These are phyloP conservation scores for Melanerpes formicivorus DNA, from an alignment of 2,113 vertebrate species.

Conservation along the genomic window DNA sequence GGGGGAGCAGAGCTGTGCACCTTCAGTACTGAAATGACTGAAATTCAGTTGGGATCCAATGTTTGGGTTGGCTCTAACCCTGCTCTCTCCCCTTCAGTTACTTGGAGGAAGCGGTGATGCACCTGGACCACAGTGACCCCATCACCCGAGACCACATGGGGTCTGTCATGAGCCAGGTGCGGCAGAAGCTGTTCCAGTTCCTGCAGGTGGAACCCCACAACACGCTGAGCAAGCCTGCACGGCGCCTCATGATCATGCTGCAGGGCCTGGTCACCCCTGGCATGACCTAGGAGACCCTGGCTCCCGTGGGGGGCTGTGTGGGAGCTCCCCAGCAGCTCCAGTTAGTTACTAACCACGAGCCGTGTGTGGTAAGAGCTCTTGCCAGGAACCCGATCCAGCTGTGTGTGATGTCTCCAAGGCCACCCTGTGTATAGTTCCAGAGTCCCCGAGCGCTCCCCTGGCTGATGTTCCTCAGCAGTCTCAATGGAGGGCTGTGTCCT, in stretches of 20 bases:
- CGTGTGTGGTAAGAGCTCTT: slow-evolving; percentile 41
- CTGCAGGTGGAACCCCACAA: slow-evolving; percentile 92
- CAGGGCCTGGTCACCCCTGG: slow-evolving; percentile 89
- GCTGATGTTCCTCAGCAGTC: slow-evolving; percentile 58
- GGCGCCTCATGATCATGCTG: slow-evolving; percentile 95
- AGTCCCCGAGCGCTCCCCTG: slow-evolving; percentile 57
- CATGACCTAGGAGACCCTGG: slow-evolving; percentile 75
- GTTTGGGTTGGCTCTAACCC: not conserved
- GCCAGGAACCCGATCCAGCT: not conserved
- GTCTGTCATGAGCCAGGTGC: slow-evolving; percentile 90
- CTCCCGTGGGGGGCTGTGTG: not conserved
- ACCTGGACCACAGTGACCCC: slow-evolving; percentile 93
- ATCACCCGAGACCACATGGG: slow-evolving; percentile 97
- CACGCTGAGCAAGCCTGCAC: slow-evolving; percentile 85
- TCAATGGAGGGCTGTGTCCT: slow-evolving; percentile 22
- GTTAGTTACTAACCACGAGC: not conserved
- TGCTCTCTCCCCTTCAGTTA: slow-evolving; percentile 78
- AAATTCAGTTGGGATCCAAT: rapidly evolving
- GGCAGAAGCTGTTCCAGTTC: slow-evolving; percentile 93
- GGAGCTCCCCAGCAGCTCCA: not conserved
- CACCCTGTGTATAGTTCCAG: slow-evolving; percentile 48
- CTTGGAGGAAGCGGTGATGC: slow-evolving; percentile 96
- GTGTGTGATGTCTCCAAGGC: slow-evolving; percentile 17
- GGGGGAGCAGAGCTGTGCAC: not conserved
- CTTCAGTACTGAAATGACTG: not conserved